phyloP scores from a whole-genome alignment of 37 sponge, comb jelly and placozoan genomes.

The Trichoplax adhaerens region DNA sequence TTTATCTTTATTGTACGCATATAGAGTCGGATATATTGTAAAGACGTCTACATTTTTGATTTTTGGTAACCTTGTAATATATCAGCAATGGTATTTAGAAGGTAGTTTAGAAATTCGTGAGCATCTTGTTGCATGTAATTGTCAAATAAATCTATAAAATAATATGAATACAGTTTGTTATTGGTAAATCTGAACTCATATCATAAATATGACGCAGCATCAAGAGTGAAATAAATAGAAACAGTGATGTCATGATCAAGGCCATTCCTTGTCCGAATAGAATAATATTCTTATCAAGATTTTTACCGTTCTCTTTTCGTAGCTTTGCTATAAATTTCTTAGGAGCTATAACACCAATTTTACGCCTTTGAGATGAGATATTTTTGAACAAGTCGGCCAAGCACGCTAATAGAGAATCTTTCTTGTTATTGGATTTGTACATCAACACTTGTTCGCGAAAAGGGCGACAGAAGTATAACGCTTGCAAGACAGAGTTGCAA shows the following conservation, averaged over 20 bases:
- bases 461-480: conserved; percentile 83
- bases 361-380: conserved; percentile 21
- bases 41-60: too few relatives aligned
- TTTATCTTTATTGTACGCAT: too few relatives aligned
- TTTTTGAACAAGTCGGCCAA: conserved; percentile 68
- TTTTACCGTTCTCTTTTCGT: conserved; percentile 71
- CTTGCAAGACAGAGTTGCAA: conserved; percentile 90
- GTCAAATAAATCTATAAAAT: conserved; percentile 51
- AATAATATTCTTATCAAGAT: not conserved
- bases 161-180: not conserved
- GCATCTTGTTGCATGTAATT: conserved; percentile 94
- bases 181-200: not conserved
- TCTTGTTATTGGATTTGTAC: conserved; percentile 8
- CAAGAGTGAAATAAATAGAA: too few relatives aligned
- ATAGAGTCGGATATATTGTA: too few relatives aligned
- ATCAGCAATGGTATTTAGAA: conserved; percentile 87
- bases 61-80: conserved; percentile 15
- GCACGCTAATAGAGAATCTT: conserved; percentile 53
- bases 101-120: conserved; percentile 95
- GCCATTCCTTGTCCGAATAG: too few relatives aligned
- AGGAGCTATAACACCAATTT: conserved; percentile 17
- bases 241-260: too few relatives aligned
- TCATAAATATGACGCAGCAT: too few relatives aligned
- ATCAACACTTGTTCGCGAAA: conserved; percentile 64
- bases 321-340: conserved; percentile 29